phyloP scores from a whole-genome alignment of 2,797 vertebrate genomes.

The Ibycter americanus region DNA sequence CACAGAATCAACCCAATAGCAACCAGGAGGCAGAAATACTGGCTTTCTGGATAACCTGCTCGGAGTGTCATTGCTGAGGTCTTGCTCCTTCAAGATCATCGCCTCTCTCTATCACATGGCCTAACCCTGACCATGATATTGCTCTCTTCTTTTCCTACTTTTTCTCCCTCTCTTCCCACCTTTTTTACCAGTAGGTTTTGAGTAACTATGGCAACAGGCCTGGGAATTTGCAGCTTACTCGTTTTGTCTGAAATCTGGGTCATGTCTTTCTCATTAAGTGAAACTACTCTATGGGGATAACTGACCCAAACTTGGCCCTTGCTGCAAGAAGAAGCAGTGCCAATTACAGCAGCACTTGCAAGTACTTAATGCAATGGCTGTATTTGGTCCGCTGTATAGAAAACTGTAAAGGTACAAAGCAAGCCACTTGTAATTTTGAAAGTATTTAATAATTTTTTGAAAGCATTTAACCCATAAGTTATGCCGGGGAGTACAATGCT shows the following conservation, averaged over 20 bases:
- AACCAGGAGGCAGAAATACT: not conserved
- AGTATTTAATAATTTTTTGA: not conserved
- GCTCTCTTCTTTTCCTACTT: not conserved
- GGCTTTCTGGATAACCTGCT: not conserved
- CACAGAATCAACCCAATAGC: not conserved
- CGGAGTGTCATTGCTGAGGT: not conserved
- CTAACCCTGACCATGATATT: not conserved
- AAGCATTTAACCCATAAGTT: not conserved
- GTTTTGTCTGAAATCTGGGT: not conserved
- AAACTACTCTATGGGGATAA: not conserved
- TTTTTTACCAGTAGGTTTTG: not conserved
- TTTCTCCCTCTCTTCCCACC: not conserved
- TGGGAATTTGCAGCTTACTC: not conserved
- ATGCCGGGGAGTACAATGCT: not conserved
- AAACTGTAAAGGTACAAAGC: not conserved
- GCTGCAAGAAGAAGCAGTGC: not conserved
- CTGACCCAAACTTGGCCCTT: not conserved
- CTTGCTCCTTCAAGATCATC: not conserved
- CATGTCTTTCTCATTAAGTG: not conserved
- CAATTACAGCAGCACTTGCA: not conserved
- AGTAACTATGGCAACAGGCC: conserved; percentile 34
- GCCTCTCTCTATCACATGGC: not conserved
- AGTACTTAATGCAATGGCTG: not conserved
- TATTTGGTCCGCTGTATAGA: not conserved
- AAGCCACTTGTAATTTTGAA: not conserved